Evolutionary conservation across 2,888 invertebrate genomes (phyloP).

Genomic region (Ectobius pallidus): DNA sequence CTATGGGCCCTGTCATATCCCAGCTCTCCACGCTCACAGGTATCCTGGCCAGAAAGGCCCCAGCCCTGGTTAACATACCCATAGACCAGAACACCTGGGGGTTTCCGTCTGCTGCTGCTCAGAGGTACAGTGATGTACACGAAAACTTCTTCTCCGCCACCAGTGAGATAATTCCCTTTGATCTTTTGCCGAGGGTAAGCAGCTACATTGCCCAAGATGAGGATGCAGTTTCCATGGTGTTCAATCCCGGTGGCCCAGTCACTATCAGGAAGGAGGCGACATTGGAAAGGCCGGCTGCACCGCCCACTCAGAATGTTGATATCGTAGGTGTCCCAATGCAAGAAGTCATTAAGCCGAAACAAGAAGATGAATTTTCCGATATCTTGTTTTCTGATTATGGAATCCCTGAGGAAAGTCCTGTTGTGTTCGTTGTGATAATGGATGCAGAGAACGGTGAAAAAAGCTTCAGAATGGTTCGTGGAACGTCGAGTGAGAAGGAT

Average conservation of each 20-base stretch:
- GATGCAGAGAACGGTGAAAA: not conserved
- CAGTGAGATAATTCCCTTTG: not conserved
- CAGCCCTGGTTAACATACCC: not conserved
- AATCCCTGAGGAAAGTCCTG: not conserved
- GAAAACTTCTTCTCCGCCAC: not conserved
- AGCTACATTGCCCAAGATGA: not conserved
- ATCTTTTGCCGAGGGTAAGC: not conserved
- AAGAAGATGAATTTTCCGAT: too few species aligned
- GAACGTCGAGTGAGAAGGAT: not conserved
- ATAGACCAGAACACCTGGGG: not conserved
- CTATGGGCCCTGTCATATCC: not conserved
- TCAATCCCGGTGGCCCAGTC: not conserved
- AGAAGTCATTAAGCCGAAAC: too few species aligned
- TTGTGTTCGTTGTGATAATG: not conserved
- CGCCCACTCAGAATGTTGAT: not conserved
- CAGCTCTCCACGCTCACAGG: not conserved
- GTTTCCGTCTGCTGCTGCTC: not conserved
- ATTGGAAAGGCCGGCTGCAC: not conserved
- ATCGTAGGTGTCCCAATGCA: not conserved
- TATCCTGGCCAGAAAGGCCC: not conserved
- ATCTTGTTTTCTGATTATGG: too few species aligned
- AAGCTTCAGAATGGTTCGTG: not conserved
- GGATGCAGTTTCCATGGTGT: not conserved
- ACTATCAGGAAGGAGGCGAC: not conserved
- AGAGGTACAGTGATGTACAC: not conserved